phyloP scores from a whole-genome alignment of 1,140 invertebrate genomes.

The Lepidurus arcticus region DNA sequence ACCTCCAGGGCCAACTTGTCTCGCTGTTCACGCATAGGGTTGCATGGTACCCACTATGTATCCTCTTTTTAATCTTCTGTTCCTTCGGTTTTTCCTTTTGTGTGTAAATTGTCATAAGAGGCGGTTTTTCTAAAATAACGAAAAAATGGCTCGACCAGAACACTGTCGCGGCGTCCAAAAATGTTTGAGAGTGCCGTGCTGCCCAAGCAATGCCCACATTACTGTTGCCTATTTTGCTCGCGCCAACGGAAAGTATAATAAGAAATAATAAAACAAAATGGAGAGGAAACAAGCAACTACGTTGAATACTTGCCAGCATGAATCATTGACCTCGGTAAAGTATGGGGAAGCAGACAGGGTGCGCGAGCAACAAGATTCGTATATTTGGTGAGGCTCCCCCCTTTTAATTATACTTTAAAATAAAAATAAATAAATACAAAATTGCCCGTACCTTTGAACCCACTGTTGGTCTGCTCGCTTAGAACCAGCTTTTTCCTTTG shows the following conservation, averaged over 20 bases:
- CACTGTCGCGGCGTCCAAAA: slow-evolving; percentile 2
- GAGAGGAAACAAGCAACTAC: neutral
- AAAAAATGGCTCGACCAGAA: neutral
- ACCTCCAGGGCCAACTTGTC: slow-evolving; percentile 13
- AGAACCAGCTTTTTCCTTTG: neutral
- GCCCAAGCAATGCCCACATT: slow-evolving; percentile 13
- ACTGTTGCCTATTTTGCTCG: neutral
- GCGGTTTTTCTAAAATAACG: slow-evolving; percentile 3
- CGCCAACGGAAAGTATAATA: neutral
- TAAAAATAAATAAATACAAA: no score
- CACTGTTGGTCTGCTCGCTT: neutral
- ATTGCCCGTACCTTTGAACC: no score
- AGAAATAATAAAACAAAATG: neutral
- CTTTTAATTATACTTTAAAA: neutral
- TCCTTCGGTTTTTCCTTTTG: neutral
- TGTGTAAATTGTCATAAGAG: neutral
- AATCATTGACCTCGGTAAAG: slow-evolving; percentile 18
- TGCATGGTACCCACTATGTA: neutral
- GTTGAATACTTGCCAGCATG: slow-evolving; percentile 12
- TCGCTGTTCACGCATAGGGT: neutral
- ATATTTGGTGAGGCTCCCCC: neutral
- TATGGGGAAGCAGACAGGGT: slow-evolving; percentile 7
- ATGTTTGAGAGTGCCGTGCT: slow-evolving; percentile 3
- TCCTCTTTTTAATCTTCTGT: neutral
- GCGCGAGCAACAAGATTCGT: neutral